These are phyloP conservation scores for Promerops cafer DNA, from an alignment of 2,113 vertebrate genomes.

Conservation along the genomic window DNA sequence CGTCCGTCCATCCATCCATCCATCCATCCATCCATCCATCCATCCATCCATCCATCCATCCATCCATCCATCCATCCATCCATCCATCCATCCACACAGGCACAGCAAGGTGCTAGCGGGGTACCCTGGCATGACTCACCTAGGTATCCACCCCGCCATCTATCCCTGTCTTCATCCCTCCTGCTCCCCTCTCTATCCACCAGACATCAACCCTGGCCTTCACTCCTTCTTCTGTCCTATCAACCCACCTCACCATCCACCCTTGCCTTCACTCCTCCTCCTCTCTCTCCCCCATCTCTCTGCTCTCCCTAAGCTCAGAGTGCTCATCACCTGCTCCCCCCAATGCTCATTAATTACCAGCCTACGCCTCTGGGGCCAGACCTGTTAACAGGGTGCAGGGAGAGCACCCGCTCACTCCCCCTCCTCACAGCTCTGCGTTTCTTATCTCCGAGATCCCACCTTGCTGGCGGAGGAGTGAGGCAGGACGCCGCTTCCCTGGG, in stretches of 20 bases:
- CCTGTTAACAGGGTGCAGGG: background rate
- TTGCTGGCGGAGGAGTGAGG: conserved; percentile 9
- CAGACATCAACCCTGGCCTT: background rate
- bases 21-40: background rate
- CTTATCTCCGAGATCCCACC: conserved; percentile 47
- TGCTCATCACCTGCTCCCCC: background rate
- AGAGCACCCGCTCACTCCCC: background rate
- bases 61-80: background rate
- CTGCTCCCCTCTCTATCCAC: background rate
- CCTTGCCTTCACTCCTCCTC: background rate
- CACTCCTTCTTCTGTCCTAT: background rate
- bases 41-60: background rate
- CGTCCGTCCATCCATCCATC: background rate
- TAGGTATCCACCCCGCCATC: background rate
- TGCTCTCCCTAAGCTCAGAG: background rate
- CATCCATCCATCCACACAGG: background rate
- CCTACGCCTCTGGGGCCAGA: background rate
- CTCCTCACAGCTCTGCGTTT: background rate
- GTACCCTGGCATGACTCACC: background rate
- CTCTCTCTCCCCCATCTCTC: background rate
- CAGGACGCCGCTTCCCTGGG: background rate
- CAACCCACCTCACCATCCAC: background rate
- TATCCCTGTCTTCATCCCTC: background rate
- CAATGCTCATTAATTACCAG: background rate
- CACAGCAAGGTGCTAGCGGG: background rate